Evolutionary conservation across 1,140 invertebrate species (phyloP), one percentile per base, ranked within the genome.

Genomic region (Hyles vespertilio): DNA sequence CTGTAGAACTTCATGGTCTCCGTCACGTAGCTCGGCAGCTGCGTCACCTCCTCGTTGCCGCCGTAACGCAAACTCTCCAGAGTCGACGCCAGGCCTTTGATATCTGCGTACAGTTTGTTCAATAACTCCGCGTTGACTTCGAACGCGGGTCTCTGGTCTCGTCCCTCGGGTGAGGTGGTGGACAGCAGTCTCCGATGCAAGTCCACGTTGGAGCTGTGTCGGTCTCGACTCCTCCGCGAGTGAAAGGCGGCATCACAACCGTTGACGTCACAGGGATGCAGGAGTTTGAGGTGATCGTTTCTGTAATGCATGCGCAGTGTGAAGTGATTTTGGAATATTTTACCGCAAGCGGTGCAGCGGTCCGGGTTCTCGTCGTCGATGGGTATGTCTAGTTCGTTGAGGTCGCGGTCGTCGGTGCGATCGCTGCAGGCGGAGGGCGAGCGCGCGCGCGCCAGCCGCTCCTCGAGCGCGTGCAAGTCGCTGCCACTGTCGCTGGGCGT

Each of bases 161-260:
- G 71, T n/a, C 85, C 89, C 70, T 76, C 83, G n/a, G 91, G 90
- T 9, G 91, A 90, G 32, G 93, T 91, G 0, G 95, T 96, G 4
- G 95, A 96, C 34, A 97, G 75, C 10, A 97, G 88, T 75, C 96
- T 95, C 36, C 95, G 89, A 75, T 98, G 97, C 2, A 98, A 91
- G 75, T 97, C 97, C 58, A 96, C 89, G 81, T 98, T 98, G 1
- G 96, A 94, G 73, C 95, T 96, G 86, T 98, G 97, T n/a, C 97
- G 89, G 79, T 98, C 96, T 56, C 97, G 91, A 73, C 96, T 97
- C 55, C 97, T 89, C 75, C 97, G 97, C 3, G 96, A 98, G 12
- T 96, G 97, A 83, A 98, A 98, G 1, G 96, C 94, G 2, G 97
- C 96, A 80, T 96, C 96, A 77, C 97, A 98, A 3, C 97, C 97